Evolutionary conservation across 2,888 invertebrate species (phyloP), one percentile per base, ranked within the genome.

Genomic region (Opisthograptis luteolata): DNA sequence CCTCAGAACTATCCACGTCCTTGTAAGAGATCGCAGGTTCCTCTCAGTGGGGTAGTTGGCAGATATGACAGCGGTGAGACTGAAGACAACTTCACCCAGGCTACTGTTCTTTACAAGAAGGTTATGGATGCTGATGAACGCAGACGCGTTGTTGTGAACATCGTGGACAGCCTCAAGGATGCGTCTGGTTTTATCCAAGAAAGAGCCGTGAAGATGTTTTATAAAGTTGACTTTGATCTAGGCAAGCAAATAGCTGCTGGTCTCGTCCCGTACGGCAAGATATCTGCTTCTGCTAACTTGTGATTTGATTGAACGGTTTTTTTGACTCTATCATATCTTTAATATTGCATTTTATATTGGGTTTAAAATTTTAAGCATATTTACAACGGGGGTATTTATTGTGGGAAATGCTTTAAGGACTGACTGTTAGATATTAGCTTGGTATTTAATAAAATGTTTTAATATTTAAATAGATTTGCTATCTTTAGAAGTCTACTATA

Each of bases 81-180:
- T 0, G 98, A 98, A 59, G 98, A 99, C 76, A 98, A 99, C 83
- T 98, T 94, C 84, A 92, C 94, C 1, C 99, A 99, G 85, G 94
- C 95, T 0, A 93, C 94, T 9, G 76, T 84, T 1, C 97, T 98
- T 81, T 99, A 96, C 93, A 92, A 92, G 64, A 93, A 95, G 68
- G 96, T 96, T 1, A 92, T 99, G 68, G 94, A 94, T 58, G 93
- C 93, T 10, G 95, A 92, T 0, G 96, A 94, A 42, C 93, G 94
- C 55, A 89, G 93, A 43, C 93, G 97, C 17, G 80, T 96, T 36
- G 93, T 95, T 1, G 83, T 92, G 7, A 99, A 99, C 80, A 93
- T 99, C 68, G 96, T 95, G 0, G 94, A 92, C 1, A 94, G 95
- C 76, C 80, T 99, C 47, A 93, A 93, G 62, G 91, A 93, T 62